Conservation (phyloP, 2,888 invertebrate species). For the Melolontha melolontha region DNA sequence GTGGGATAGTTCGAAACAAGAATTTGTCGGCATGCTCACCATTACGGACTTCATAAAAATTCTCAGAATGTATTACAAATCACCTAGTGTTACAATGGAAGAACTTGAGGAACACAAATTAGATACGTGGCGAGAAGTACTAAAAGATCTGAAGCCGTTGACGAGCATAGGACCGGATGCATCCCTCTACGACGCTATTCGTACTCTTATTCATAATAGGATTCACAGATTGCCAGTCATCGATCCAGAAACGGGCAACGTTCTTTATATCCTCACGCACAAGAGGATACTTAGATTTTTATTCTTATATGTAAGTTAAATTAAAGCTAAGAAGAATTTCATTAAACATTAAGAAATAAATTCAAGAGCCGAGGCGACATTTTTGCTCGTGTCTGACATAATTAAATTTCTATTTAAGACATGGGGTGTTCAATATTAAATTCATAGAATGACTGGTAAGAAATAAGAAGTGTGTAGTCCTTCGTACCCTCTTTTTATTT, state of each 20-base stretch:
- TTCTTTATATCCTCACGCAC: conserved; percentile 97
- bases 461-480: too few species aligned
- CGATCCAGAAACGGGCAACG: conserved; percentile 94
- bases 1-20: conserved; percentile 94
- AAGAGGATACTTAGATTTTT: conserved; percentile 98
- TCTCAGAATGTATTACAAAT: conserved; percentile 96
- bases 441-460: too few species aligned
- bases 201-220: conserved; percentile 90
- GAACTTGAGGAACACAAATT: conserved; percentile 97
- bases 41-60: conserved; percentile 99
- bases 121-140: conserved; percentile 94
- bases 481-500: too few species aligned
- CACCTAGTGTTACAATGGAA: conserved; percentile 92
- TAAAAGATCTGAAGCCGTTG: conserved; percentile 88
- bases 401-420: too few species aligned
- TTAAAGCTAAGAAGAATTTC: neutral
- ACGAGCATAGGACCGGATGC: conserved; percentile 94
- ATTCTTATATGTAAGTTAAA: conserved; percentile 92
- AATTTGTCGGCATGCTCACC: conserved; percentile 98
- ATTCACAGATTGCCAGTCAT: conserved; percentile 98
- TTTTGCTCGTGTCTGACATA: too few species aligned
- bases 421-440: too few species aligned
- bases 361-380: too few species aligned
- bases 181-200: conserved; percentile 93
- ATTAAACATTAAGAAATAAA: neutral